Conservation (phyloP, 2,888 invertebrate genomes). For the Synanthedon myopaeformis region DNA sequence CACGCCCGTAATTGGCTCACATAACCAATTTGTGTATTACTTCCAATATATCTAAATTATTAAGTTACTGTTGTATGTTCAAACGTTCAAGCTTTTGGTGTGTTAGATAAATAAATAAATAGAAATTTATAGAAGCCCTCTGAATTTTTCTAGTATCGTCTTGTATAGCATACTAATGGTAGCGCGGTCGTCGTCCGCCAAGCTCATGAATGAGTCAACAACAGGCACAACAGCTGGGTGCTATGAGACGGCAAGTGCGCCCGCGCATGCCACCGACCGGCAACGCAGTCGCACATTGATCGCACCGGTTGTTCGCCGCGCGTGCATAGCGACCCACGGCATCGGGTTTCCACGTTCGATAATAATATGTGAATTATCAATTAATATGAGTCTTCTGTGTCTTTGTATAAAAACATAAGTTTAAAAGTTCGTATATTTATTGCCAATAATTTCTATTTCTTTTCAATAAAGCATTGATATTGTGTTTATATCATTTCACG, state of each 20-base stretch:
- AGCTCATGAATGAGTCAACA: slow-evolving; percentile 6
- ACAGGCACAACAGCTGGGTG: not conserved
- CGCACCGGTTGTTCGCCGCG: slow-evolving; percentile 6
- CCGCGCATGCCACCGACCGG: slow-evolving; percentile 1
- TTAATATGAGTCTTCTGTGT: slow-evolving; percentile 3
- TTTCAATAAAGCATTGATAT: not conserved
- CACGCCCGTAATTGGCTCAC: too few relatives aligned
- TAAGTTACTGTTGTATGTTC: too few relatives aligned
- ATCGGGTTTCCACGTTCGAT: not conserved
- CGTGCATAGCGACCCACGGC: slow-evolving; percentile 7
- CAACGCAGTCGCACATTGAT: slow-evolving; percentile 7
- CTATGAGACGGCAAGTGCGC: slow-evolving; percentile 1
- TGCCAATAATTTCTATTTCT: too few relatives aligned
- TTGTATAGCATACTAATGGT: not conserved
- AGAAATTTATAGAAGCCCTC: too few relatives aligned
- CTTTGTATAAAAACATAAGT: not conserved
- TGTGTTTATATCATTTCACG: not conserved
- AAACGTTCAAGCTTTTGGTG: too few relatives aligned
- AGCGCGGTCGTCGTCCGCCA: not conserved
- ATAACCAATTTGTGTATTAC: too few relatives aligned
- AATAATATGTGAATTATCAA: slow-evolving; percentile 10
- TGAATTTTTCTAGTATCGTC: not conserved
- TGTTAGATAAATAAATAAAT: too few relatives aligned
- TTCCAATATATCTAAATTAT: too few relatives aligned
- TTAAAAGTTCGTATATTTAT: too few relatives aligned